These are phyloP conservation scores for Daubentonia madagascariensis DNA, from an alignment of 2,113 vertebrate genomes.

Conservation along the genomic window DNA sequence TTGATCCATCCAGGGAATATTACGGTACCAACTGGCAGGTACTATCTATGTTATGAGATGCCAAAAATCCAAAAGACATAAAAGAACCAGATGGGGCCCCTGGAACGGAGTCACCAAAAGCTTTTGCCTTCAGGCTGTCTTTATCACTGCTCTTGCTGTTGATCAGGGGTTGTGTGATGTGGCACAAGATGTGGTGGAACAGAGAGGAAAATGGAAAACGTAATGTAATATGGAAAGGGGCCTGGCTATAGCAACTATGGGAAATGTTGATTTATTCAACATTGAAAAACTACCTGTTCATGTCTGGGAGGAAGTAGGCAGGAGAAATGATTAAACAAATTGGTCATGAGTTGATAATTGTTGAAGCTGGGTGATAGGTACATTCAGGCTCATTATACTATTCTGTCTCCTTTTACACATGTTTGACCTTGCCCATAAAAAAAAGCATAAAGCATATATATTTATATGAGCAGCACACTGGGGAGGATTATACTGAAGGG, in stretches of 20 bases:
- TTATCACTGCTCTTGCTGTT: neutral
- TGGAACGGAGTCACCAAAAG: neutral
- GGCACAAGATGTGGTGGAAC: neutral
- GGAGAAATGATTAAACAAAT: neutral
- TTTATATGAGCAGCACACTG: neutral
- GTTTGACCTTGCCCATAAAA: neutral
- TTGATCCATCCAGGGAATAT: neutral
- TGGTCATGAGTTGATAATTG: neutral
- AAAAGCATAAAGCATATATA: neutral
- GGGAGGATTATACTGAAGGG: neutral
- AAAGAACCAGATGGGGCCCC: neutral
- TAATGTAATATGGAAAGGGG: neutral
- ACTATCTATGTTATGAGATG: too few species aligned
- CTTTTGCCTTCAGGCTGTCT: neutral
- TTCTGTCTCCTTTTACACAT: neutral
- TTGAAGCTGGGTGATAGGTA: neutral
- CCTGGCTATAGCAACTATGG: neutral
- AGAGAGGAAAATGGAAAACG: neutral
- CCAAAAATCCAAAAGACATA: neutral
- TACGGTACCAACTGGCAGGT: neutral
- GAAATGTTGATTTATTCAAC: neutral
- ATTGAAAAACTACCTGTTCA: neutral
- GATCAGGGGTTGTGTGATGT: neutral
- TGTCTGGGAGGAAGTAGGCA: neutral
- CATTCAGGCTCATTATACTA: too few species aligned